These are phyloP conservation scores for Hycleus cichorii DNA, from an alignment of 1,140 invertebrate genomes.

Conservation along the genomic window DNA sequence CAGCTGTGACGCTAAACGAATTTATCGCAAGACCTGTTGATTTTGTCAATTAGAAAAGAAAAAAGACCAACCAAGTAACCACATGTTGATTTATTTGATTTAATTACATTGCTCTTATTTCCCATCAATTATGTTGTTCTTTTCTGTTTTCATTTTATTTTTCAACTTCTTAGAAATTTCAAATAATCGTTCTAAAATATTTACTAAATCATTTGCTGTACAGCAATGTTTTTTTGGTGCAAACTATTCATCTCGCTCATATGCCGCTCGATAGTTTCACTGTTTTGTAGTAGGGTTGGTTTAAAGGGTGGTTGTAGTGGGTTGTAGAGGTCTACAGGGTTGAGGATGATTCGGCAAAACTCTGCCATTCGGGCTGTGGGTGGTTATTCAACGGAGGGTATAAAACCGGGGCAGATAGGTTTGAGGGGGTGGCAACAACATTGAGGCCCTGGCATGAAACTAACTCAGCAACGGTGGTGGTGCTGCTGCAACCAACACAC, in stretches of 20 bases:
- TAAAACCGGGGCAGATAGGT: slow-evolving; percentile 8
- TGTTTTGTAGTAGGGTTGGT: too few species aligned
- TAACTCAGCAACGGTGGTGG: slow-evolving; percentile 1
- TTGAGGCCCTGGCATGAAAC: not conserved
- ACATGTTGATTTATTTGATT: slow-evolving; percentile 26
- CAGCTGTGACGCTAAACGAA: too few species aligned
- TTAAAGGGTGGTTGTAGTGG: not conserved
- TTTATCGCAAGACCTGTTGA: slow-evolving; percentile 24
- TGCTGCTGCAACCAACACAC: not conserved
- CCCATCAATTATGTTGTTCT: too few species aligned
- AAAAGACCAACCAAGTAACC: slow-evolving; percentile 22
- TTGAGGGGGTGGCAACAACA: not conserved
- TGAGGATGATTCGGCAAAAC: slow-evolving; percentile 38
- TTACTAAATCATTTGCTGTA: too few species aligned
- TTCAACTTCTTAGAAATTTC: too few species aligned
- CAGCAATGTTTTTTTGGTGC: too few species aligned
- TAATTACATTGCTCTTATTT: not conserved
- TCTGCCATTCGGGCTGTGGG: slow-evolving; percentile 16
- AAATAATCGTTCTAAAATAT: too few species aligned
- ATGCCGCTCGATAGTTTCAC: too few species aligned
- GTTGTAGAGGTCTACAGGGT: slow-evolving; percentile 33
- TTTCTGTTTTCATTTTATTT: too few species aligned
- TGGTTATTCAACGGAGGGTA: slow-evolving; percentile 12
- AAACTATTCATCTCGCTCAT: too few species aligned
- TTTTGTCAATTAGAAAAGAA: slow-evolving; percentile 30